Conservation (phyloP, 2,797 vertebrate species). For the Heliangelus exortis region DNA sequence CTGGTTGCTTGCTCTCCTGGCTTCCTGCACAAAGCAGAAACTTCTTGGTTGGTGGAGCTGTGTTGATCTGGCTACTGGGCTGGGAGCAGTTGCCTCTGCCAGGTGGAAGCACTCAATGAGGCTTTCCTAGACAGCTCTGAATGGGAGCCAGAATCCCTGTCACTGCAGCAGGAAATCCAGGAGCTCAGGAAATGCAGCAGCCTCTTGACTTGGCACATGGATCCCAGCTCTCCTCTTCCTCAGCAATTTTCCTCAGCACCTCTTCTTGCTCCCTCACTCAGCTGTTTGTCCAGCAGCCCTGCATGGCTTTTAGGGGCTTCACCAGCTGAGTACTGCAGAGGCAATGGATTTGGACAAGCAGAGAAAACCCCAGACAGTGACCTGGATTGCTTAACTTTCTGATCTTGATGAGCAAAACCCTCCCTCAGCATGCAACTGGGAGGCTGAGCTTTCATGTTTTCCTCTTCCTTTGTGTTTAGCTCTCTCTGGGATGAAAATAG, state of each 20-base stretch:
- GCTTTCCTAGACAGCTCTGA: constrained; percentile 70
- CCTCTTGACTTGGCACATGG: neutral
- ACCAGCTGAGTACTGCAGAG: neutral
- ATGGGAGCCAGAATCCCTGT: constrained; percentile 51
- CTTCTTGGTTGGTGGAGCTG: constrained; percentile 37
- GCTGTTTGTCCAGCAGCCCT: neutral
- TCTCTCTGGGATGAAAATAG: neutral
- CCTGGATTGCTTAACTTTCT: neutral
- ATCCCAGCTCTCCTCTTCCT: neutral
- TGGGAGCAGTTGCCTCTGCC: constrained; percentile 60
- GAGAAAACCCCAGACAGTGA: neutral
- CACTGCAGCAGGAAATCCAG: constrained; percentile 7
- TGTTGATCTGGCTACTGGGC: neutral
- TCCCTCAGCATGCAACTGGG: neutral
- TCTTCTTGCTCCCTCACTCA: neutral
- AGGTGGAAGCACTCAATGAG: constrained; percentile 10
- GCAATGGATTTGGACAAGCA: neutral
- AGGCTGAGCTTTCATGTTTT: neutral
- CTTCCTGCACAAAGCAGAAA: constrained; percentile 21
- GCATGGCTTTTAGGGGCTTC: neutral
- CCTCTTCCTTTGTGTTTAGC: constrained; percentile 2
- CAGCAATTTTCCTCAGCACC: neutral
- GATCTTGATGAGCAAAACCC: neutral
- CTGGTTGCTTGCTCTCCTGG: neutral
- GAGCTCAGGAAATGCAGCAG: constrained; percentile 50